Conservation (phyloP, 2,888 invertebrate genomes). For the Buathra laborator region DNA sequence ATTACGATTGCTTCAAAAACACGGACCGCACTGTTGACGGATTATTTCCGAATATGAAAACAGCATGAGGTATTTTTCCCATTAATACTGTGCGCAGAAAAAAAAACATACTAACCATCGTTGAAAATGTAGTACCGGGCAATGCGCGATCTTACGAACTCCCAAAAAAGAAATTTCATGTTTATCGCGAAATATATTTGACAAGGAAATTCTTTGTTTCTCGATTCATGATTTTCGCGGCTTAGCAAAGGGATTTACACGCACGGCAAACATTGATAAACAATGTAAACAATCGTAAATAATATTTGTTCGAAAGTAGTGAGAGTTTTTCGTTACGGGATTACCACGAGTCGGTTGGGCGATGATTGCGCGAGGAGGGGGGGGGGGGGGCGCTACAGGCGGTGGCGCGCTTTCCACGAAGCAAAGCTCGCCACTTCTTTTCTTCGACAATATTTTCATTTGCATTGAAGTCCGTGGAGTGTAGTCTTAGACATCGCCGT, state of each 20-base stretch:
- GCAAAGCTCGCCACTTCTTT: constrained; percentile 11
- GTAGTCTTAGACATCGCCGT: background rate
- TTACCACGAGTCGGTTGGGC: background rate
- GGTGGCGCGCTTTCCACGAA: background rate
- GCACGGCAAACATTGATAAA: background rate
- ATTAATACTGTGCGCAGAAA: background rate
- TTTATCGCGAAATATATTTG: background rate
- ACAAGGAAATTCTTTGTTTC: background rate
- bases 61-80: background rate
- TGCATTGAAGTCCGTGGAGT: constrained; percentile 2
- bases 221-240: background rate
- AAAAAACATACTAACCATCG: background rate
- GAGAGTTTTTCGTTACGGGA: background rate
- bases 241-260: background rate
- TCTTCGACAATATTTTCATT: constrained; percentile 23
- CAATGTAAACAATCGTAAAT: background rate
- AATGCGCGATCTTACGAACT: background rate
- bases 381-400: background rate
- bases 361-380: background rate
- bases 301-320: background rate
- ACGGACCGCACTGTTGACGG: background rate
- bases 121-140: too few species aligned
- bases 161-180: background rate
- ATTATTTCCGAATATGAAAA: background rate
- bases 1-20: background rate